A percentile compares a stretch with the other conserved stretches of the same genome.
These are phyloP conservation scores for Vicugna pacos DNA, from an alignment of 2,113 vertebrate genomes.

Conservation along the genomic window DNA sequence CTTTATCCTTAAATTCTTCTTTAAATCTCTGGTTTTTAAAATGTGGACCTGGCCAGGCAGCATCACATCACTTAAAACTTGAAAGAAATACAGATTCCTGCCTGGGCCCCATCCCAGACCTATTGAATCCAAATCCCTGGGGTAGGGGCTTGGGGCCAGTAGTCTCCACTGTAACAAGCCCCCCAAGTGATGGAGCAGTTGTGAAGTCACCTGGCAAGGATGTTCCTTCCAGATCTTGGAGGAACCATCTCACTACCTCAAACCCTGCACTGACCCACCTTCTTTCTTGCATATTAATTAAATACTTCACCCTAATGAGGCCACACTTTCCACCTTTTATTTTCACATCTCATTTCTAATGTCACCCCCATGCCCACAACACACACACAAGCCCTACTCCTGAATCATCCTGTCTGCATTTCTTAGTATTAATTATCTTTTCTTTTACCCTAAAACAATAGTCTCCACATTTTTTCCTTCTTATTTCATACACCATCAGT, in stretches of 20 bases:
- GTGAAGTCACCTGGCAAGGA: background rate
- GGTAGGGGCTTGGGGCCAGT: background rate
- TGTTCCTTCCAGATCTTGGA: background rate
- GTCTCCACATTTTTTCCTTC: background rate
- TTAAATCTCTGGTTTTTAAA: background rate
- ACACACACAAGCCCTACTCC: background rate
- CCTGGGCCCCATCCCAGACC: too few species aligned
- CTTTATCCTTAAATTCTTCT: background rate
- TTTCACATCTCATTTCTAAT: constrained; percentile 1
- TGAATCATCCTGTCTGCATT: background rate
- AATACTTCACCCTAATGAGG: background rate
- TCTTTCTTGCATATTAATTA: background rate
- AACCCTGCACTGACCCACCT: background rate
- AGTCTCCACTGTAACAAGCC: background rate
- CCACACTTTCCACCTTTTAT: background rate
- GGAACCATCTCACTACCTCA: too few species aligned
- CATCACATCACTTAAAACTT: background rate
- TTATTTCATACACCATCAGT: background rate
- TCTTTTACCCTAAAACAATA: background rate
- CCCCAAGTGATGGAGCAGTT: background rate
- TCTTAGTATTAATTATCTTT: background rate
- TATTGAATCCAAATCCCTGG: background rate
- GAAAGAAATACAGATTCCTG: background rate
- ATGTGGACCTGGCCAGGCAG: background rate
- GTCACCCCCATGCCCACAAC: too few species aligned